Base-by-base conservation (phyloP, 2,888 invertebrate genomes). In the Eupithecia dodoneata region DNA sequence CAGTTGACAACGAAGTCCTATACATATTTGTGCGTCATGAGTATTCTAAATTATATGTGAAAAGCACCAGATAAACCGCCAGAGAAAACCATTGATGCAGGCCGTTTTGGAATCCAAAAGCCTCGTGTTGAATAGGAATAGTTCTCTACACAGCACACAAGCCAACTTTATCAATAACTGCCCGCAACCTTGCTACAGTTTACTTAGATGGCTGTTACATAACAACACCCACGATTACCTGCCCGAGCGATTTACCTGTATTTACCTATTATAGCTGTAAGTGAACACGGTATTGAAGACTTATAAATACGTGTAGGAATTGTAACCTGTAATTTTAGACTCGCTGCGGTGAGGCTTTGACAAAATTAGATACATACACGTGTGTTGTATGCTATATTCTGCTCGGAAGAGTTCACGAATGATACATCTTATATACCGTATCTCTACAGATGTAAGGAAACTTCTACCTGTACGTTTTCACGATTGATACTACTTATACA, bases 171-270 rank as follows among this genome's bases (percentile, higher is more conserved):
- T 75, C 78, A 78, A 75, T 75, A 67, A 52, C 44, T 67, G 44
- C 55, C 13, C 59, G 41, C 73, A 78, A 76, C 76, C 78, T 78
- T 78, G 78, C 73, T 59, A 55, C 72, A 73, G 74, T 80, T 78
- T 80, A 78, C 74, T 69, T 74, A 74, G 71, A 78, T 73, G 67
- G 70, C 12, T 77, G 78, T 82, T 81, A 80, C 74, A 77, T 80
- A 82, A 80, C 30, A 30, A 30, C 30, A 30, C 75, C 79, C 55
- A 75, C 74, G 78, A 79, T 78, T 79, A 81, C 81, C 59, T 70
- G 76, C 73, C 67, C 30, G 42, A 74, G 77, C 74, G 72, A 70
- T 78, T 73, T 65, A 10, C 42, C 59, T 63, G 71, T 63, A 74
- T 70, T 44, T 75, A 76, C 76, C 15, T 45, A 65, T 70, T 55